These are phyloP conservation scores for Drosophila murphyi DNA, from an alignment of 1,140 invertebrate genomes.

Conservation along the genomic window DNA sequence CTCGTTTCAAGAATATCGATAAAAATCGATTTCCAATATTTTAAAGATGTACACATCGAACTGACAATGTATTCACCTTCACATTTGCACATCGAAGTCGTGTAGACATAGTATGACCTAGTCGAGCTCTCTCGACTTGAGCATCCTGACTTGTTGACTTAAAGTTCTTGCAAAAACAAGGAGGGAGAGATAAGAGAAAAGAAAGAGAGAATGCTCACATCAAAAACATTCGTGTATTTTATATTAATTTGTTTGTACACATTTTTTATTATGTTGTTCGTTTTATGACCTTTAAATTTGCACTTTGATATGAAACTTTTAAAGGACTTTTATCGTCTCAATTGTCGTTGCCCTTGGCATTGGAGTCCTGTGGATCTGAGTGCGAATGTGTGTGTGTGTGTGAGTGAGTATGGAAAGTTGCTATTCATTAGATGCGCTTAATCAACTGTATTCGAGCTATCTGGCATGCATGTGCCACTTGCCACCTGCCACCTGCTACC, in stretches of 20 bases:
- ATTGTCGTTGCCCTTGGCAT: slow-evolving; percentile 6
- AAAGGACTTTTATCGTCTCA: neutral
- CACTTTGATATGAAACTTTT: slow-evolving; percentile 20
- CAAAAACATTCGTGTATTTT: neutral
- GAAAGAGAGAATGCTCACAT: too few species aligned
- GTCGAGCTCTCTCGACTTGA: too few species aligned
- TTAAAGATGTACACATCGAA: too few species aligned
- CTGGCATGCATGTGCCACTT: slow-evolving; percentile 13
- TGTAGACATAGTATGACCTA: too few species aligned
- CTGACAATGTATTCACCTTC: too few species aligned
- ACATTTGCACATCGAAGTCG: too few species aligned
- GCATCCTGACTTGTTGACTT: too few species aligned
- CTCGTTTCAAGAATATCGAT: too few species aligned
- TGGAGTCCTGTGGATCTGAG: neutral
- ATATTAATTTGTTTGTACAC: neutral
- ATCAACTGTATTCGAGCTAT: slow-evolving; percentile 27
- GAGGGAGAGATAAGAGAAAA: too few species aligned
- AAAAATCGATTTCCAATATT: too few species aligned
- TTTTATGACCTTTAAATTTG: slow-evolving; percentile 28
- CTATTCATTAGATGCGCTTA: slow-evolving; percentile 40
- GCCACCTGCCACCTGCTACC: neutral
- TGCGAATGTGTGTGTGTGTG: neutral
- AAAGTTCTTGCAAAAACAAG: too few species aligned
- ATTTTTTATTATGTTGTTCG: neutral
- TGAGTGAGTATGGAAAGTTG: slow-evolving; percentile 10